Evolutionary conservation across 2,888 invertebrate genomes (phyloP), one percentile per base, ranked within the genome.

Genomic region (Drosophila phalerata): DNA sequence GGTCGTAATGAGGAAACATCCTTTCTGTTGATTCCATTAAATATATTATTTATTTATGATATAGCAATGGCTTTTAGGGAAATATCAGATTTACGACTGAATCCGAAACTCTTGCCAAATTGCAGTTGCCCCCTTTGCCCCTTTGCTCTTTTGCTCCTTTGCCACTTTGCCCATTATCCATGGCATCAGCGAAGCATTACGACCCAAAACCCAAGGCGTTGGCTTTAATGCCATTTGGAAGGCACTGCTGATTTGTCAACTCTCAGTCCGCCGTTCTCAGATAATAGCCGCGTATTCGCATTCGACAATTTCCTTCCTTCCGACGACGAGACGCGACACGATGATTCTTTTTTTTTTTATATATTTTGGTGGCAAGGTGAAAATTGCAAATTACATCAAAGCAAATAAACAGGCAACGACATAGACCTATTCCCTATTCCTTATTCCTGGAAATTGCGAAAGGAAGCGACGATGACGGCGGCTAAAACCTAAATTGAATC

Each of bases 401-500:
- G 90, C 75, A 89, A 85, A 89, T 89, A 86, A 81, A 81, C 76
- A 79, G 60, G 52, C 49, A 55, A 34, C 74, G 79, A 57, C 72
- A 74, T 79, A 79, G 83, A 77, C 85, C 85, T 77, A 71, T 55
- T 43, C 55, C 42, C 55, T 55, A 55, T 43, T 43, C 10, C 63
- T 56, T 32, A 65, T 69, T 70, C 37, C 49, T 52, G 56, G 56
- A 71, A 77, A 79, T 77, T 75, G 62, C 43, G 62, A 67, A 55
- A 71, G 88, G 77, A 77, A 80, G 69, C 52, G 15, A 28, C 38
- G 52, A 38, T 5, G 22, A 34, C 25, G 49, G 60, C 75, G 53
- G 77, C 71, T 79, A 85, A 81, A 79, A 77, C 83, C 81, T 37
- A 90, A 90, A 90, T 90, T 90, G 90, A 90, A 86, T 90, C 89